phyloP scores from a whole-genome alignment of 2,797 vertebrate species.

The Trematomus bernacchii region DNA sequence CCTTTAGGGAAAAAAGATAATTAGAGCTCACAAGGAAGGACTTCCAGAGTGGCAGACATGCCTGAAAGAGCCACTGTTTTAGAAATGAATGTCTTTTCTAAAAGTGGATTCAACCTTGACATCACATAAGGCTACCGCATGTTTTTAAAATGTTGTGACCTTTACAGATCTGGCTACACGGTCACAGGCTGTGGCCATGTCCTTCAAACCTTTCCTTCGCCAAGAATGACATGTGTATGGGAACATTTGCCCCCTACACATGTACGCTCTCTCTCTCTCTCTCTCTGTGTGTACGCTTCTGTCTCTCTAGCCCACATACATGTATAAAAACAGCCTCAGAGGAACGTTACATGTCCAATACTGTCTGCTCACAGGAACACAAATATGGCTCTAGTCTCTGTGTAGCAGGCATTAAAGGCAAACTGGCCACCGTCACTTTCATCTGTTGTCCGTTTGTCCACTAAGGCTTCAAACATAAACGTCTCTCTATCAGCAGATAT shows the following conservation, averaged over 20 bases:
- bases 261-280: not conserved
- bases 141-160: conserved; percentile 3
- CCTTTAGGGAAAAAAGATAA: not conserved
- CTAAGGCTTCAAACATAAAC: conserved; percentile 39
- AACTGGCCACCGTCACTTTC: conserved; percentile 25
- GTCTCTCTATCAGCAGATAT: conserved; percentile 36
- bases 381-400: conserved; percentile 28
- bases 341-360: not conserved
- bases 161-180: conserved; percentile 7
- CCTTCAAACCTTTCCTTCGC: conserved; percentile 7
- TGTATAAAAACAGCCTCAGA: not conserved
- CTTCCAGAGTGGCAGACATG: conserved; percentile 2
- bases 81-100: not conserved
- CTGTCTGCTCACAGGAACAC: conserved; percentile 10
- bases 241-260: conserved; percentile 13
- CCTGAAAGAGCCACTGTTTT: conserved; percentile 7
- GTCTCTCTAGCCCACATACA: conserved; percentile 3
- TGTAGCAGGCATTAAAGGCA: conserved; percentile 31
- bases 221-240: not conserved
- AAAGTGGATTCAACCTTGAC: not conserved
- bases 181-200: not conserved
- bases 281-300: not conserved
- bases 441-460: conserved; percentile 31
- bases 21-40: conserved; percentile 19
- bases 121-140: not conserved